Conservation (phyloP, 2,113 vertebrate species). For the Dicentrarchus labrax region DNA sequence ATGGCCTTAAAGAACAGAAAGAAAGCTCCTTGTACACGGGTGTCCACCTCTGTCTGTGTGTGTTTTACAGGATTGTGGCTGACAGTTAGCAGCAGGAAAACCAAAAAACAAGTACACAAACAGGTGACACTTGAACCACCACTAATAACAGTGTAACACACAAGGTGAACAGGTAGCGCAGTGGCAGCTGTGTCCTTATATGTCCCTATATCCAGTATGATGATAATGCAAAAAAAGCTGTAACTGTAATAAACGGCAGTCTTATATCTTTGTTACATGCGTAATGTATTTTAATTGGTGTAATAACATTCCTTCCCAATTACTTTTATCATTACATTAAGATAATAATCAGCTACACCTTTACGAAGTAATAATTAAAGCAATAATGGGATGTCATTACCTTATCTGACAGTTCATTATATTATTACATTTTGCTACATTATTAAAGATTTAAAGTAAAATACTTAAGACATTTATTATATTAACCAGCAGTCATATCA, state of each 20-base stretch:
- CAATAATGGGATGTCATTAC: conserved; percentile 2
- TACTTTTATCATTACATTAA: not conserved
- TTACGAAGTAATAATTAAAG: conserved; percentile 12
- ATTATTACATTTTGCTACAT: not conserved
- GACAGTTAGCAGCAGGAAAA: not conserved
- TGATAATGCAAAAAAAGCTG: conserved; percentile 4
- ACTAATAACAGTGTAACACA: not conserved
- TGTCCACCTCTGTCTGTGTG: not conserved
- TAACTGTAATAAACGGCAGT: not conserved
- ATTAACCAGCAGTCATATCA: conserved; percentile 1
- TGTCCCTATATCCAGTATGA: not conserved
- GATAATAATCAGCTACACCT: not conserved
- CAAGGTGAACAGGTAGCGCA: not conserved
- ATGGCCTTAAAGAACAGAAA: conserved; percentile 30
- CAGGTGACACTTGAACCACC: not conserved
- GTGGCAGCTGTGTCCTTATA: not conserved
- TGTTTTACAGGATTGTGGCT: not conserved
- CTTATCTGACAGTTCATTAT: not conserved
- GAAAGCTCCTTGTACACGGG: not conserved
- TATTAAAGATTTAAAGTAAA: conserved; percentile 3
- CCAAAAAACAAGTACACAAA: not conserved
- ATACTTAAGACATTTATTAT: conserved; percentile 1
- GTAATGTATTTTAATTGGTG: conserved; percentile 9
- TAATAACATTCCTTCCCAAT: conserved; percentile 5
- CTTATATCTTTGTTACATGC: not conserved